Base-by-base conservation (phyloP, 2,797 vertebrate species). In the Taeniopygia guttata region DNA sequence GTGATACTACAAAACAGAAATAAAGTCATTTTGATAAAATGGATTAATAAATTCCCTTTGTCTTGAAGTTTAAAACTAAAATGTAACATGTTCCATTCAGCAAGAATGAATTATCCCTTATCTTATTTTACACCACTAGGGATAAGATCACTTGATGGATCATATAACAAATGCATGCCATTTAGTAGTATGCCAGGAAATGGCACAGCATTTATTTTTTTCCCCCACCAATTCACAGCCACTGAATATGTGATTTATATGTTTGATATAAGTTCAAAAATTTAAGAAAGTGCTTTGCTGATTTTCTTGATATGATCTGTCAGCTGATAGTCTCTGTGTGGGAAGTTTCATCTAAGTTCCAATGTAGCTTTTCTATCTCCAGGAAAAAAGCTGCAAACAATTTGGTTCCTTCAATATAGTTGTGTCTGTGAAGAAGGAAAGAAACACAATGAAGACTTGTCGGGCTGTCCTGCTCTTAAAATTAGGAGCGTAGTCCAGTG, bases 361-460 rank as follows among this genome's bases (percentile, higher is more conserved):
- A 32, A 43, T 95, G 96, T 59, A 97, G 79, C 66, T 97, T 97
- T 63, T 97, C 94, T 78, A 98, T 59, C 85, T 98, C 98, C 73
- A 98, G 63, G 93, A 98, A 97, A 87, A 98, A 99, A 69, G 97
- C 89, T 62, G 98, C 98, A 92, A 99, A 99, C 76, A 98, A 85
- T 96, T 99, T 99, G 81, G 98, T 98, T 91, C 99, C 99, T 76
- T 98, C 97, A 23, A 99, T 98, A 78, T 99, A 99, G 96, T 99
- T 99, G 95, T 97, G 97, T 94, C 99, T 99, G 92, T 18, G 94
- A 80, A 92, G 52, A 86, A 94, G 70, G n/a, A 55, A 87, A 48
- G 40, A 86, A 49, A 80, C 63, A 89, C 7, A 74, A 54, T 81
- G 25, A 93, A 60, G 30, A 22, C 14, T 42, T 86, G 27, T 74